Conservation (phyloP, 2,888 invertebrate species). For the Smittia sp. region DNA sequence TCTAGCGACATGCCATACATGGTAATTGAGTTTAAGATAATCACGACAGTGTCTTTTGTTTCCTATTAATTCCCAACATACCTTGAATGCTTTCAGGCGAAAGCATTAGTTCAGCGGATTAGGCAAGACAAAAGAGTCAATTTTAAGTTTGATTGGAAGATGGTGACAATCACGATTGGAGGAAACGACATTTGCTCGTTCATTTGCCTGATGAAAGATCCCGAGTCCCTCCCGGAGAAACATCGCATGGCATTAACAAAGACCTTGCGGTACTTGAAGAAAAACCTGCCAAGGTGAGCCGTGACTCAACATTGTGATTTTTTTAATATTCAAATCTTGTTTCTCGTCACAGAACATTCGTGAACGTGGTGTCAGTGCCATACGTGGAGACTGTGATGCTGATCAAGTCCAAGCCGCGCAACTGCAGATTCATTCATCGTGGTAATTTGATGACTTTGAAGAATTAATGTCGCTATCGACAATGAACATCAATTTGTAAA, state of each 20-base stretch:
- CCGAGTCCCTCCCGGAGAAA: constrained; percentile 49
- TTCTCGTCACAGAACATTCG: constrained; percentile 52
- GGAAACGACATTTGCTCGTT: constrained; percentile 58
- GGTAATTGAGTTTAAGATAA: constrained; percentile 44
- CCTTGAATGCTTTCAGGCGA: constrained; percentile 45
- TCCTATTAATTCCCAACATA: neutral
- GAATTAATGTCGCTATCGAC: neutral
- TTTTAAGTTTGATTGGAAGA: constrained; percentile 58
- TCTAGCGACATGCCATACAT: constrained; percentile 57
- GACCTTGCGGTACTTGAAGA: constrained; percentile 54
- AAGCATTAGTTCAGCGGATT: constrained; percentile 55
- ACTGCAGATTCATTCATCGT: constrained; percentile 45
- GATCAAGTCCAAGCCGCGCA: constrained; percentile 44
- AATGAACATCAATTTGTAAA: no score
- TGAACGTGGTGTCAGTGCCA: constrained; percentile 55
- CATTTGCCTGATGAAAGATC: constrained; percentile 53
- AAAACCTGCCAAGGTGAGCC: constrained; percentile 57
- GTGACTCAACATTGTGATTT: neutral
- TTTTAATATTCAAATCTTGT: constrained; percentile 45
- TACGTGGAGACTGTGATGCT: constrained; percentile 44
- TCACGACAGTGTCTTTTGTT: neutral
- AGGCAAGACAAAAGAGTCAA: constrained; percentile 54
- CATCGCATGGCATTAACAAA: constrained; percentile 53
- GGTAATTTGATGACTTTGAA: neutral
- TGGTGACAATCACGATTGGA: constrained; percentile 64